Evolutionary conservation across 2,797 vertebrate species (phyloP).

Genomic region (Hephaestus fuliginosus): DNA sequence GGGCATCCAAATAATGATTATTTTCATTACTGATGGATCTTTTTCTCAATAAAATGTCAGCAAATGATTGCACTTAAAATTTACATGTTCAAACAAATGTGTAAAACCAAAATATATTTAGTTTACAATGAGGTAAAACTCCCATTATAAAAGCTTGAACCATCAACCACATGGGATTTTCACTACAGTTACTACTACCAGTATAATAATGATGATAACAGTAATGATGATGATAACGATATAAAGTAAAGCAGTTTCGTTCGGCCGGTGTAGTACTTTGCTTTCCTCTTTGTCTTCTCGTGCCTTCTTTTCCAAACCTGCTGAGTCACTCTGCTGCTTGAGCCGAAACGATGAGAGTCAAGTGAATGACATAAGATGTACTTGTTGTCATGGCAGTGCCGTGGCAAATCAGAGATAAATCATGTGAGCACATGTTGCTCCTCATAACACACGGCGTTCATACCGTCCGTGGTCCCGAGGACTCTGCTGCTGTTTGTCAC

Average conservation of each 20-base stretch:
- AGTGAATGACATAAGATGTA: background rate
- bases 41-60: too few species aligned
- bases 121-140: background rate
- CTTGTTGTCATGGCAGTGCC: slow-evolving; percentile 10
- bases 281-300: background rate
- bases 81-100: too few species aligned
- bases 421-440: slow-evolving; percentile 9
- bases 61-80: too few species aligned
- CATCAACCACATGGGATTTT: background rate
- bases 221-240: background rate
- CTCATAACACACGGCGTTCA: background rate
- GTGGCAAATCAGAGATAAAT: background rate
- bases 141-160: background rate
- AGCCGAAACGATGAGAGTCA: background rate
- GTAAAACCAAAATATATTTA: too few species aligned
- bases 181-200: too few species aligned
- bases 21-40: too few species aligned
- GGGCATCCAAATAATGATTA: too few species aligned
- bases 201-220: background rate
- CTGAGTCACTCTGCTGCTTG: slow-evolving; percentile 14
- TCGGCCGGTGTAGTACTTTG: background rate
- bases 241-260: background rate
- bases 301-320: background rate
- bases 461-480: background rate
- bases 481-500: background rate